Evolutionary conservation across 2,797 vertebrate genomes (phyloP), one percentile per base, ranked within the genome.

Genomic region (Botia almorhae): DNA sequence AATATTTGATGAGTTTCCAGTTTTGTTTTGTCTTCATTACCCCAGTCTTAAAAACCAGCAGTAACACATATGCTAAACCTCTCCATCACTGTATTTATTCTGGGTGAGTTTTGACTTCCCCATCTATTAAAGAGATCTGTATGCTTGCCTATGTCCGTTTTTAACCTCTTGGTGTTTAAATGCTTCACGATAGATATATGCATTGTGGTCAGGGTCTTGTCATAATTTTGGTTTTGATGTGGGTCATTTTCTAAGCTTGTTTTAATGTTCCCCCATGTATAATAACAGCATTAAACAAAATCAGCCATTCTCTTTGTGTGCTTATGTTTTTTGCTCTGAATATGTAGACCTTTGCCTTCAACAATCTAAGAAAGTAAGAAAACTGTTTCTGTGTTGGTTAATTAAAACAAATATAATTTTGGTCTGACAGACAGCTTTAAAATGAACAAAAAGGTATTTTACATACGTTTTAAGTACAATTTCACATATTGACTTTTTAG

Each of bases 241-340:
- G 88, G 88, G 89, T 91, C 85, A 89, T 88, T 91, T 86, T 74
- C 87, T 82, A 90, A 87, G 90, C 87, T 91, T 91, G 88, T 91
- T 93, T 91, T 90, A 91, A 84, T 94, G 89, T 90, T 90, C 90
- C 84, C 70, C 67, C 79, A 53, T 93, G 88, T 93, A 93, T 93
- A 91, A 91, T 92, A 93, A 83, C 87, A 56, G 23, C 88, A 94
- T 92, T 94, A 94, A 94, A 93, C 90, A 83, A 90, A 93, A 90
- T 90, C 85, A 88, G 88, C 19, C 21, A 78, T 67, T 78, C 23
- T 36, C 46, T 0, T 7, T 16, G 16, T 77, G 16, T 76, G 72
- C 13, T 58, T 26, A 75, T 16, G 13, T 77, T 81, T 63, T 23
- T 72, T 70, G 16, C 6, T n/a, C 0, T 16, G 23, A 51, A 21